Base-by-base conservation (phyloP, 2,797 vertebrate species). In the Moxostoma hubbsi region DNA sequence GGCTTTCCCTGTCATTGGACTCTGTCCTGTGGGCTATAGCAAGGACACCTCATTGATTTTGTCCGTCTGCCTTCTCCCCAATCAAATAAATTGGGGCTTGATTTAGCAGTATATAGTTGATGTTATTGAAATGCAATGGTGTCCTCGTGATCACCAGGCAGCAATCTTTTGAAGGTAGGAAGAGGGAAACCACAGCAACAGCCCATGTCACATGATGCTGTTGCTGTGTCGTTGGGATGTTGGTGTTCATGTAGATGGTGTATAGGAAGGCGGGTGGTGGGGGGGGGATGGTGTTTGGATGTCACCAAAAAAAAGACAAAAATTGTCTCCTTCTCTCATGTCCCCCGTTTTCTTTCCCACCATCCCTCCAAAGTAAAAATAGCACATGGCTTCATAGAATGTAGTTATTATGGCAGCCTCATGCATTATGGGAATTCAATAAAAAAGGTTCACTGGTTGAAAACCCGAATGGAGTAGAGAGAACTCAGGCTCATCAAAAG, bases 151-250 rank as follows among this genome's bases (percentile, higher is more conserved):
- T 88, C 89, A 88, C 88, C 89, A 73, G 87, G 88, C 91, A 88
- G 88, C 92, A 87, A 82, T 87, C 82, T 87, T 92, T 89, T 86
- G 90, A 80, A 84, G 62, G 4, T 53, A 47, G 36, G 70, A 75
- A 82, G 90, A 91, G 89, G 75, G 76, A 83, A 81, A 74, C 77
- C 79, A 74, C 84, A 81, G 77, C 84, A 76, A 79, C 83, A 87
- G 82, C 61, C 78, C 73, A 77, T 83, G 83, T 85, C 79, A 87
- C 78, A 79, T 87, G 93, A 89, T 73, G 83, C 91, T 92, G 94
- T 96, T 96, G 93, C 95, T 88, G 93, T 95, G 93, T 92, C 54
- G 76, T 91, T 89, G 54, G 58, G 86, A 84, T 93, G 85, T 90
- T 92, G 89, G 88, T 82, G 78, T 62, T 82, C 77, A 85, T 85